phyloP scores from a whole-genome alignment of 2,888 invertebrate species.

The Troilus luridus region DNA sequence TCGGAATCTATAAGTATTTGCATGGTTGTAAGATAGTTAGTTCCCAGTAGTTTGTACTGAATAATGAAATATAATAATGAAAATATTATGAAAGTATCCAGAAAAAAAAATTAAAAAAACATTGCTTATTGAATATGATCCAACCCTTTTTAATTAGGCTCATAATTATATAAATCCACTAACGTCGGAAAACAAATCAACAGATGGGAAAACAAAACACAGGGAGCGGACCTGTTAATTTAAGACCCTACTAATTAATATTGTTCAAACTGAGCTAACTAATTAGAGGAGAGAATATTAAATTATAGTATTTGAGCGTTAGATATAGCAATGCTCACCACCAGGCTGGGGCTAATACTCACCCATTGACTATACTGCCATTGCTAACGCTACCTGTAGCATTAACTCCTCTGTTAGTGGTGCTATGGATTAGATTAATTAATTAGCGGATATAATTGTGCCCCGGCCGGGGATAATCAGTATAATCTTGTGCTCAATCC shows the following conservation, averaged over 20 bases:
- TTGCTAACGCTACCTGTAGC: neutral
- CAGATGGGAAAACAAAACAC: neutral
- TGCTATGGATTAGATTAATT: neutral
- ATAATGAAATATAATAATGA: too few relatives aligned
- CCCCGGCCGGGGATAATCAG: neutral
- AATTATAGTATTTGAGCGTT: neutral
- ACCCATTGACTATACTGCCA: neutral
- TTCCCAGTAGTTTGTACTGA: too few relatives aligned
- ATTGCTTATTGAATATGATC: neutral
- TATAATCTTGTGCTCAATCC: neutral
- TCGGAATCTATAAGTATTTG: too few relatives aligned
- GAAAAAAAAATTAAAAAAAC: neutral
- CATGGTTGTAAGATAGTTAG: too few relatives aligned
- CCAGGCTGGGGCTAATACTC: neutral
- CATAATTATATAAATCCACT: neutral
- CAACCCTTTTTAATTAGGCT: neutral
- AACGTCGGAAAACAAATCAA: neutral
- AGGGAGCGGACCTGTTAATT: neutral
- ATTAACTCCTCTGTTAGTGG: neutral
- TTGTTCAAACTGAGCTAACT: neutral
- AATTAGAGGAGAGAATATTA: neutral
- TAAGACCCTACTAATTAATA: slow-evolving; percentile 18
- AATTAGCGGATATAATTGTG: slow-evolving; percentile 29
- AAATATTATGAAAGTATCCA: neutral
- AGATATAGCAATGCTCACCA: neutral